A percentile compares a stretch with the other conserved stretches of the same genome.
phyloP scores from a whole-genome alignment of 2,113 vertebrate genomes.

The Hydropotes inermis region DNA sequence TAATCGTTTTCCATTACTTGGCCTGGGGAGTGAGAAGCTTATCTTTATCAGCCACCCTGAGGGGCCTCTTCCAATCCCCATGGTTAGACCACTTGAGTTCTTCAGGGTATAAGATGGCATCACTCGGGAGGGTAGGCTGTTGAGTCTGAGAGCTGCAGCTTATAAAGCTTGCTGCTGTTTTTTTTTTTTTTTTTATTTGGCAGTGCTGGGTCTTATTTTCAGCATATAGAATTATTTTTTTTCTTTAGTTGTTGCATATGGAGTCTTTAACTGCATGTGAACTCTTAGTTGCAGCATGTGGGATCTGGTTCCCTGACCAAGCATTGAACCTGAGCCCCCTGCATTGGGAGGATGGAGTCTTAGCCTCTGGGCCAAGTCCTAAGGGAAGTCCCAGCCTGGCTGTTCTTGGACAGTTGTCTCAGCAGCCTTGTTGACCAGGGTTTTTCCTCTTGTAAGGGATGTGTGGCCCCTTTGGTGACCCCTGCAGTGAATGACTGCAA shows the following conservation, averaged over 20 bases:
- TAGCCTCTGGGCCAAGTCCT: neutral
- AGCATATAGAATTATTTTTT: neutral
- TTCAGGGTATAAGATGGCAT: neutral
- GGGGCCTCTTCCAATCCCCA: neutral
- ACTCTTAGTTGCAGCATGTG: neutral
- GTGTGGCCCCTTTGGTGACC: neutral
- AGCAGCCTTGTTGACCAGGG: neutral
- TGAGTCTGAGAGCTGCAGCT: neutral
- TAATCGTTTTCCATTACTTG: neutral
- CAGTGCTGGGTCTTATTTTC: neutral
- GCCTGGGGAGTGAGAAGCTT: neutral
- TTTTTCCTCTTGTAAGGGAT: neutral
- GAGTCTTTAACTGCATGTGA: neutral
- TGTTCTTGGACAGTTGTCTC: neutral
- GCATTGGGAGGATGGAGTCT: neutral
- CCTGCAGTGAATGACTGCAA: neutral
- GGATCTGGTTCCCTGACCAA: neutral
- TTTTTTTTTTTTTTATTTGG: neutral
- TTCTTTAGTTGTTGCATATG: neutral
- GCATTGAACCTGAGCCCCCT: neutral
- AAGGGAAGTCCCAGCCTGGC: neutral
- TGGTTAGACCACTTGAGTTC: neutral
- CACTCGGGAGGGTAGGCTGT: neutral
- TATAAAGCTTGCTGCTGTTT: neutral
- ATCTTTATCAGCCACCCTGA: neutral